Percentiles rank a stretch among this genome's conserved stretches.
phyloP scores from a whole-genome alignment of 2,888 invertebrate genomes.

The Baccha elongata region DNA sequence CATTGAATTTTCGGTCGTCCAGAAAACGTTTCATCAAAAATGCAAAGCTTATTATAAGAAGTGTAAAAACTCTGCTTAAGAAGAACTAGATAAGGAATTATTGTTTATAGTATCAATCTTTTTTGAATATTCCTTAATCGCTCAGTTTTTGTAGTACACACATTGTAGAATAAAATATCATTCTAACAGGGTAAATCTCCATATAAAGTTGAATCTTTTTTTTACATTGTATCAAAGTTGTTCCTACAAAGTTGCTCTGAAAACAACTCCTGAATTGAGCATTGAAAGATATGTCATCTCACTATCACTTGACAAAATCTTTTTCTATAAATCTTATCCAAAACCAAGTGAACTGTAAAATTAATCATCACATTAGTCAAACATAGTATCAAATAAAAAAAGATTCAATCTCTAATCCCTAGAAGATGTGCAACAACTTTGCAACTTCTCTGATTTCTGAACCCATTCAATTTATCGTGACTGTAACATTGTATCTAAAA shows the following conservation, averaged over 20 bases:
- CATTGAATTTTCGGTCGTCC: too few relatives aligned
- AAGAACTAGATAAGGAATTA: too few relatives aligned
- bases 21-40: too few relatives aligned
- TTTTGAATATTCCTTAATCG: too few relatives aligned
- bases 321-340: slow-evolving; percentile 42
- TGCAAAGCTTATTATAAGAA: too few relatives aligned
- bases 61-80: too few relatives aligned
- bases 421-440: neutral
- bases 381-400: slow-evolving; percentile 8
- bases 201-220: too few relatives aligned
- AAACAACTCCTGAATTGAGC: slow-evolving; percentile 1
- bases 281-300: neutral
- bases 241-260: neutral
- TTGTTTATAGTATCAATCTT: too few relatives aligned
- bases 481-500: slow-evolving; percentile 56
- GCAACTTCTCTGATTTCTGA: slow-evolving; percentile 44
- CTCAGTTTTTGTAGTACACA: too few relatives aligned
- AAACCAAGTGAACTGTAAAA: slow-evolving; percentile 56
- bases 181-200: too few relatives aligned
- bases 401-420: slow-evolving; percentile 30
- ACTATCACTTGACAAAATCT: neutral
- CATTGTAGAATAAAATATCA: too few relatives aligned
- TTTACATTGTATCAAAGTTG: too few relatives aligned
- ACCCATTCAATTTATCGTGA: slow-evolving; percentile 23
- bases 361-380: slow-evolving; percentile 35